These are phyloP conservation scores for Psilopogon haemacephalus DNA, from an alignment of 2,113 vertebrate genomes.

Conservation along the genomic window DNA sequence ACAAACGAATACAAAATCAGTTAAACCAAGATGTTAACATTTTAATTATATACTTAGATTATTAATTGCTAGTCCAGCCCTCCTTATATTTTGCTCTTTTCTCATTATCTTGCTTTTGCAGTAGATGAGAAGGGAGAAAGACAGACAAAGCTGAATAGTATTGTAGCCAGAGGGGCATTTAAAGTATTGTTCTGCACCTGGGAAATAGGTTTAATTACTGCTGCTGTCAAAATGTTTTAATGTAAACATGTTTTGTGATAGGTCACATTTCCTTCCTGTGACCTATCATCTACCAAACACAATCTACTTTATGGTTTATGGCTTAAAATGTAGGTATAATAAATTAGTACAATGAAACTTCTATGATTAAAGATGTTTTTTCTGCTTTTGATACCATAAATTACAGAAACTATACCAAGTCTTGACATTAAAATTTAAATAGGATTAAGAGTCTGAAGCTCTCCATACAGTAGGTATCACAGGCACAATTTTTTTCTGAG, in stretches of 20 bases:
- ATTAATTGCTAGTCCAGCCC: background rate
- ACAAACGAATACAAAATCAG: background rate
- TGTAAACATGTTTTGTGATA: constrained; percentile 74
- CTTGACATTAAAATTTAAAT: constrained; percentile 68
- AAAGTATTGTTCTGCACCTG: constrained; percentile 73
- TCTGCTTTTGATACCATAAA: constrained; percentile 65
- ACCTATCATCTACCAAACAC: constrained; percentile 67
- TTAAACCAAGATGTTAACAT: constrained; percentile 20
- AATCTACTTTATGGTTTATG: constrained; percentile 47
- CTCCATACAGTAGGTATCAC: background rate
- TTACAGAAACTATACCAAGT: constrained; percentile 65
- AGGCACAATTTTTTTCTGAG: background rate
- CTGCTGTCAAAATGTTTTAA: constrained; percentile 76
- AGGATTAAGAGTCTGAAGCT: constrained; percentile 27
- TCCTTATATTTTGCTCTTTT: constrained; percentile 24
- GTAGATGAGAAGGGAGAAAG: constrained; percentile 13
- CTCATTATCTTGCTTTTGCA: constrained; percentile 60
- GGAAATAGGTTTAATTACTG: constrained; percentile 76
- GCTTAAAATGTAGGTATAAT: constrained; percentile 59
- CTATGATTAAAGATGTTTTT: constrained; percentile 70
- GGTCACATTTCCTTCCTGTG: constrained; percentile 57
- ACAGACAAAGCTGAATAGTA: constrained; percentile 56
- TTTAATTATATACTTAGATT: constrained; percentile 32
- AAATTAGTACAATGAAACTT: constrained; percentile 74
- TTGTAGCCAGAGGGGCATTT: constrained; percentile 71